Evolutionary conservation across 2,888 invertebrate species (phyloP).

Genomic region (Philaethria dido): DNA sequence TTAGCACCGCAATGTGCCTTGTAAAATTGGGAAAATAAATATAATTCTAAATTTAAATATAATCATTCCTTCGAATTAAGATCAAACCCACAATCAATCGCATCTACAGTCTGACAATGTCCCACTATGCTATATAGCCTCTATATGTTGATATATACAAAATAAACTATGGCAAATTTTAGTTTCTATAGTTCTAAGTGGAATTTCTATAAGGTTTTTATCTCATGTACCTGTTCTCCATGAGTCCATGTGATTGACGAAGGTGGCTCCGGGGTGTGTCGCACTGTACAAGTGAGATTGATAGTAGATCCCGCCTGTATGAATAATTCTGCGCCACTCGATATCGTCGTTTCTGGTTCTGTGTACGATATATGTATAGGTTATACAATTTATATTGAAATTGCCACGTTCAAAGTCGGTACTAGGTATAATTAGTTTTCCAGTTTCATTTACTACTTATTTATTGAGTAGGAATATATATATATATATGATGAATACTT

Average conservation of each 20-base stretch:
- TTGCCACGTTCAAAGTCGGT: not conserved
- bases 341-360: constrained; percentile 92
- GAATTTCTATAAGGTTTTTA: not conserved
- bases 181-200: not conserved
- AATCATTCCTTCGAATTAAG: too few relatives aligned
- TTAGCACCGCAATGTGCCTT: too few relatives aligned
- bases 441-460: too few relatives aligned
- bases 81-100: too few relatives aligned
- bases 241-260: constrained; percentile 93
- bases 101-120: too few relatives aligned
- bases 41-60: too few relatives aligned
- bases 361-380: constrained; percentile 52
- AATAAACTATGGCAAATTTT: too few relatives aligned
- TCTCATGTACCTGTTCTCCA: constrained; percentile 84
- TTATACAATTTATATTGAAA: constrained; percentile 8
- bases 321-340: constrained; percentile 91
- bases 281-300: constrained; percentile 93
- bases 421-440: not conserved
- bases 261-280: constrained; percentile 92
- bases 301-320: constrained; percentile 94
- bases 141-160: too few relatives aligned
- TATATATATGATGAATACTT: too few relatives aligned
- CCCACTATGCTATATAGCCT: too few relatives aligned
- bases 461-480: too few relatives aligned
- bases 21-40: too few relatives aligned